phyloP scores from a whole-genome alignment of 2,113 vertebrate species.

The Platichthys stellatus region DNA sequence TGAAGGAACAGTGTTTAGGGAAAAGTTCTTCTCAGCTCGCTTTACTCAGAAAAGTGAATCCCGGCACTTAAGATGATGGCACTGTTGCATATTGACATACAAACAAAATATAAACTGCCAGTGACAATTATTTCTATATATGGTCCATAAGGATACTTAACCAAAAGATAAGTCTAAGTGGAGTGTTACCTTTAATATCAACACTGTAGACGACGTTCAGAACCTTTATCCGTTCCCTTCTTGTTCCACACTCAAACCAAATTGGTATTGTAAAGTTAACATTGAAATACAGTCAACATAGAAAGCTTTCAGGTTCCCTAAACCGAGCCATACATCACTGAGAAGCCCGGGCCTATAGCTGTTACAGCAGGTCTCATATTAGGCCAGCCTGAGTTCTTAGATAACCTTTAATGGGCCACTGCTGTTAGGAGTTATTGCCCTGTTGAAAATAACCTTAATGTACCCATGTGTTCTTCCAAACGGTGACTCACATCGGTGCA shows the following conservation, averaged over 20 bases:
- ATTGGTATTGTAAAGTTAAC: neutral
- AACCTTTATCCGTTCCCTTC: neutral
- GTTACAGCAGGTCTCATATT: neutral
- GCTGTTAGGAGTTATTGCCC: constrained; percentile 33
- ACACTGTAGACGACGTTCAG: too few species aligned
- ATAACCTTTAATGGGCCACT: neutral
- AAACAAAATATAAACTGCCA: neutral
- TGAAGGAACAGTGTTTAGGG: neutral
- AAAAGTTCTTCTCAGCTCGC: neutral
- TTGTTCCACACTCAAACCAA: neutral
- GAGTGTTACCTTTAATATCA: too few species aligned
- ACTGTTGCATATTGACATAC: neutral
- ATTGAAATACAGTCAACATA: neutral
- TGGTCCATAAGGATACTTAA: too few species aligned
- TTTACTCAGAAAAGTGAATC: neutral
- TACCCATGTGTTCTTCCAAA: constrained; percentile 19
- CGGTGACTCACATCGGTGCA: neutral
- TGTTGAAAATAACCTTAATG: constrained; percentile 31
- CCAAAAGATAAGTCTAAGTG: too few species aligned
- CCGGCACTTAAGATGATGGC: neutral
- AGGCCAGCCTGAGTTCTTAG: neutral
- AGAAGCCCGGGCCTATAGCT: neutral
- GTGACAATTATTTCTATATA: too few species aligned
- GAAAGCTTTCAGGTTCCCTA: neutral
- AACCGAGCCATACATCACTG: neutral